Base-by-base conservation (phyloP, 2,888 invertebrate genomes). In the Branchellion lobata region DNA sequence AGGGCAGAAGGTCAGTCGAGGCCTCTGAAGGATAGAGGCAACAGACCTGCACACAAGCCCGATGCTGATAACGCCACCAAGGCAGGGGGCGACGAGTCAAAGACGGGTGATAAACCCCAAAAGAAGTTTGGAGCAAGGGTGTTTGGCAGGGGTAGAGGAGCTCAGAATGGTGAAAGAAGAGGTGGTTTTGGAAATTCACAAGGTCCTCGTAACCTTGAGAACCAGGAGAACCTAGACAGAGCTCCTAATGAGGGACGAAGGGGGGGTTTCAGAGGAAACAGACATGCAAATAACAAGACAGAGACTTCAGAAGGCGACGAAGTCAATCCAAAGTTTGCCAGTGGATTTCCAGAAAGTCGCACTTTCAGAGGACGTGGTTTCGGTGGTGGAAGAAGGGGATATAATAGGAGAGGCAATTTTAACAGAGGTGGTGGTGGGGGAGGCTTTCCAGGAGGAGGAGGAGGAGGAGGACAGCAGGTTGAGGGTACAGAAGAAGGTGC, bases 1-100 rank as follows among this genome's bases (percentile, higher is more conserved):
- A 34, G 14, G 3, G 65, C 51, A 57, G 61, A 61, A n/a, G 34
- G 34, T 5, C 57, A 77, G n/a, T 31, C 65, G 8, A 77, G 65
- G 27, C 77, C 57, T 61, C 57, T 77, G 77, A 77, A 77, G 27
- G 77, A 77, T 33, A 53, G 77, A 31, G 77, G 77, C 65, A 77
- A 77, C 65, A 57, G 77, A 31, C 65, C 47, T 18, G 11, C 61
- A 14, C 14, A 8, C n/a, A 57, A 57, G 61, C 5, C n/a, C 21
- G 61, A 57, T n/a, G 5, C 24, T n/a, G 11, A 57, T 14, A n/a
- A 5, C 24, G 21, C 11, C 61, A 14, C 21, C 3, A 57, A 57
- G 61, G 5, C 61, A 14, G 61, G 8, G 21, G 24, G 24, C 11
- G 61, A 57, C 3, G 61, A 57, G 5, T 18, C 61, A 57, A 57